Evolutionary conservation across 2,888 invertebrate species (phyloP).

Genomic region (Caenorhabditis auriculariae): DNA sequence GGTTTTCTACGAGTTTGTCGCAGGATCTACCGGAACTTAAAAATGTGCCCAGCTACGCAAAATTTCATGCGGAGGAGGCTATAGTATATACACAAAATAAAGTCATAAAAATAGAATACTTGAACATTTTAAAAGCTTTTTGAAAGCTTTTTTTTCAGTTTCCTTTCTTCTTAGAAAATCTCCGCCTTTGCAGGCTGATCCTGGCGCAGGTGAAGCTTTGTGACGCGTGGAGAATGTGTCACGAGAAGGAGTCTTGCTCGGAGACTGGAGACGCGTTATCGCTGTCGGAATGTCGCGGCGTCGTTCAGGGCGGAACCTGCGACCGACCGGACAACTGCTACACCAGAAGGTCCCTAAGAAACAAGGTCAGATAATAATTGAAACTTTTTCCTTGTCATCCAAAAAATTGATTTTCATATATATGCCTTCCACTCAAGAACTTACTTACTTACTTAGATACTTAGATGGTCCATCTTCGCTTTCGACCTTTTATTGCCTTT

Average conservation of each 20-base stretch:
- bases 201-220: slow-evolving; percentile 48
- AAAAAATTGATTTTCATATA: too few relatives aligned
- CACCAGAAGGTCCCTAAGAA: slow-evolving; percentile 65
- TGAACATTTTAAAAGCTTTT: slow-evolving; percentile 1
- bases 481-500: too few relatives aligned
- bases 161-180: neutral
- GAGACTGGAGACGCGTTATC: slow-evolving; percentile 5
- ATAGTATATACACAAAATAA: too few relatives aligned
- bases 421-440: too few relatives aligned
- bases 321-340: slow-evolving; percentile 82
- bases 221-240: slow-evolving; percentile 56
- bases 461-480: too few relatives aligned
- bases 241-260: slow-evolving; percentile 9
- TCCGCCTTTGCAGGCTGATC: slow-evolving; percentile 32
- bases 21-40: too few relatives aligned
- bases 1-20: too few relatives aligned
- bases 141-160: neutral
- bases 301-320: slow-evolving; percentile 73
- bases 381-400: too few relatives aligned
- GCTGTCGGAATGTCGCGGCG: slow-evolving; percentile 20
- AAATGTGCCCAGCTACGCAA: too few relatives aligned
- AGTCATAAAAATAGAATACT: too few relatives aligned
- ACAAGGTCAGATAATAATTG: slow-evolving; percentile 9
- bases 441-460: too few relatives aligned
- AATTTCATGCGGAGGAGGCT: too few relatives aligned